phyloP scores from a whole-genome alignment of 1,140 invertebrate genomes.

The Zophobas morio region DNA sequence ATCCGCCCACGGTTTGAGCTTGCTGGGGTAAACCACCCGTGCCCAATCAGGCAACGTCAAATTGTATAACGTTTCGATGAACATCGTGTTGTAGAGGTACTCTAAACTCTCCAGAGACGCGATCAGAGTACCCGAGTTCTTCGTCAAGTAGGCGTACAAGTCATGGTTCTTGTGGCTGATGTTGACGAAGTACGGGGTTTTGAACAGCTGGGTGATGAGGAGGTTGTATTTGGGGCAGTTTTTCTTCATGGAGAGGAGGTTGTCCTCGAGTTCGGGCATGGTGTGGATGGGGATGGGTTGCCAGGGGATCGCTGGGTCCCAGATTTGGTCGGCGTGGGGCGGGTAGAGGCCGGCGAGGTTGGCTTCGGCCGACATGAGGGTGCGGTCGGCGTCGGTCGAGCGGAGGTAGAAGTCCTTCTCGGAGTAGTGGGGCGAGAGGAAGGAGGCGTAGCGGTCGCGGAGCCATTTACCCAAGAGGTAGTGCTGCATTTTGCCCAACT shows the following conservation, averaged over 20 bases:
- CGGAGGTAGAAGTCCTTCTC: slow-evolving; percentile 66
- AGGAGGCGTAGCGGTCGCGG: slow-evolving; percentile 77
- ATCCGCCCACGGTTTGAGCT: slow-evolving; percentile 70
- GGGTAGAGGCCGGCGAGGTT: slow-evolving; percentile 89
- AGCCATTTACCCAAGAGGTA: slow-evolving; percentile 85
- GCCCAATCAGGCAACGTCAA: slow-evolving; percentile 84
- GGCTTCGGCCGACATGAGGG: slow-evolving; percentile 89
- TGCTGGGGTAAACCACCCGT: slow-evolving; percentile 69
- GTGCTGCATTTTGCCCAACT: slow-evolving; percentile 86
- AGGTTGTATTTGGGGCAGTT: slow-evolving; percentile 77
- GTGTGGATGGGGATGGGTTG: slow-evolving; percentile 94
- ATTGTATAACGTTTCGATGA: slow-evolving; percentile 81
- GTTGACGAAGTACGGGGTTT: slow-evolving; percentile 73
- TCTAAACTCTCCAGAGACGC: slow-evolving; percentile 70
- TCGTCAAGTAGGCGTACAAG: slow-evolving; percentile 76
- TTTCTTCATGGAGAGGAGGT: slow-evolving; percentile 73
- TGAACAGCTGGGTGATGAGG: slow-evolving; percentile 71
- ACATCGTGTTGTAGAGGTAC: slow-evolving; percentile 78
- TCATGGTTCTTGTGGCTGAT: slow-evolving; percentile 74
- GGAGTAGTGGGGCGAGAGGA: slow-evolving; percentile 72
- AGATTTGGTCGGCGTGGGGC: slow-evolving; percentile 73
- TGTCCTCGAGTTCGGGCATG: slow-evolving; percentile 76
- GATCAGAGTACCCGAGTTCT: slow-evolving; percentile 74
- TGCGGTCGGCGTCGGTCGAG: slow-evolving; percentile 90
- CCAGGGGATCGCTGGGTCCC: slow-evolving; percentile 83